These are phyloP conservation scores for Drosophila serrata DNA, from an alignment of 1,140 invertebrate species.

Conservation along the genomic window DNA sequence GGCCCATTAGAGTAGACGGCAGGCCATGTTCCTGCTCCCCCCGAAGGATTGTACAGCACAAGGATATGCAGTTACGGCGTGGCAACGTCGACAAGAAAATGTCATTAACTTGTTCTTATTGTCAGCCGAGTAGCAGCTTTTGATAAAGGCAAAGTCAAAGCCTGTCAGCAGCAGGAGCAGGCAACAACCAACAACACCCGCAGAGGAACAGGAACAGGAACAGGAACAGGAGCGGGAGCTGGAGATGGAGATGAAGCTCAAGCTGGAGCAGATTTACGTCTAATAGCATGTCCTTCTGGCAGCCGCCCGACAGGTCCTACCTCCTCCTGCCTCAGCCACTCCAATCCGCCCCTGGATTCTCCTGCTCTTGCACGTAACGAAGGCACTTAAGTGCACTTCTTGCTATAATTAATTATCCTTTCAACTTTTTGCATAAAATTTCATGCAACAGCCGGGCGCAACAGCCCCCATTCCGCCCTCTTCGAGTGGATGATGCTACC, in stretches of 20 bases:
- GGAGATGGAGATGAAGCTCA: constrained; percentile 9
- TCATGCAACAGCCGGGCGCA: constrained; percentile 71
- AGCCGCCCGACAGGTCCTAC: constrained; percentile 14
- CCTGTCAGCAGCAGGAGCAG: constrained; percentile 58
- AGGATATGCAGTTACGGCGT: constrained; percentile 61
- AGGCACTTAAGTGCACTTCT: constrained; percentile 84
- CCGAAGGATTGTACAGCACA: constrained; percentile 17
- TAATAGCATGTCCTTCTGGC: constrained; percentile 63
- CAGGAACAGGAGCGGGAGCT: not conserved
- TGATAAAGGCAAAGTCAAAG: constrained; percentile 80
- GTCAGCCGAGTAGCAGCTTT: constrained; percentile 69
- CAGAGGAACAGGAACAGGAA: not conserved
- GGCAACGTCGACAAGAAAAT: constrained; percentile 76
- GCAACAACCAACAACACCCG: not conserved
- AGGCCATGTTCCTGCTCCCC: not conserved
- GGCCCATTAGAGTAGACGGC: constrained; percentile 32
- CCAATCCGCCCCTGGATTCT: constrained; percentile 27
- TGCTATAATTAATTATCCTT: constrained; percentile 84
- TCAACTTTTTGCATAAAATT: constrained; percentile 84
- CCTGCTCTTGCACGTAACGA: constrained; percentile 74
- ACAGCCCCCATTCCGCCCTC: constrained; percentile 12
- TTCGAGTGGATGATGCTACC: constrained; percentile 36
- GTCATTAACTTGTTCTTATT: constrained; percentile 84
- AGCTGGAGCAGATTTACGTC: constrained; percentile 65
- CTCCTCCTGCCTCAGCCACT: not conserved